Base-by-base conservation (phyloP, 2,888 invertebrate species). In the Drosophila flavopinicola region DNA sequence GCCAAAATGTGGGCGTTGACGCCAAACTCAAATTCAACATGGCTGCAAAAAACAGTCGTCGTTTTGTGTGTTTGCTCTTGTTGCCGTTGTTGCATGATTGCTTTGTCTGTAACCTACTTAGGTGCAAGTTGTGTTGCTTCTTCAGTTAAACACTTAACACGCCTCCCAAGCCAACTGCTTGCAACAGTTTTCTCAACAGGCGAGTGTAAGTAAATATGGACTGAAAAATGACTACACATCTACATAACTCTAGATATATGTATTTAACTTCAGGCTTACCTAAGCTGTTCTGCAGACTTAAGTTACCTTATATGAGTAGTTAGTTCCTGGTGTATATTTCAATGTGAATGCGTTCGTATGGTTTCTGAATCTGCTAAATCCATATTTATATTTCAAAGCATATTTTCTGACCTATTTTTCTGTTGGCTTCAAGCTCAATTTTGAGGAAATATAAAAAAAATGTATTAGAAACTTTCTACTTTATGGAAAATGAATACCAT, bases 71-170 rank as follows among this genome's bases (percentile, higher is more conserved):
- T 39, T 17, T 20, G 20, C 20, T 20, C 20, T 11, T 29, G 48
- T 1, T 57, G 66, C 17, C 32, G 48, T 41, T 60, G 71, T 66
- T 76, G 60, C 72, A 70, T 27, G 61, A 68, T 64, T 71, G 80
- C 60, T 61, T 78, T 78, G 82, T 75, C 52, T 78, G 60, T 76
- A 82, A 82, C 78, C 78, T 76, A 82, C 78, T 82, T 78, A 66
- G 63, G 17, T 66, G 60, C 72, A 65, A 61, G 75, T 66, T 68
- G 64, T 72, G 77, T 66, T 77, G 77, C 75, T 66, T 74, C 75
- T 61, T 64, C 45, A 66, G 76, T 76, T 74, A 64, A 82, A 52
- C 78, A 76, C 75, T 77, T 75, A 72, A 66, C 75, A 65, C 54
- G 58, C 60, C 64, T 39, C 41, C 59, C 39, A 49, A 32, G 35